Evolutionary conservation across 1,140 invertebrate species (phyloP).

Genomic region (Theocolax elegans): DNA sequence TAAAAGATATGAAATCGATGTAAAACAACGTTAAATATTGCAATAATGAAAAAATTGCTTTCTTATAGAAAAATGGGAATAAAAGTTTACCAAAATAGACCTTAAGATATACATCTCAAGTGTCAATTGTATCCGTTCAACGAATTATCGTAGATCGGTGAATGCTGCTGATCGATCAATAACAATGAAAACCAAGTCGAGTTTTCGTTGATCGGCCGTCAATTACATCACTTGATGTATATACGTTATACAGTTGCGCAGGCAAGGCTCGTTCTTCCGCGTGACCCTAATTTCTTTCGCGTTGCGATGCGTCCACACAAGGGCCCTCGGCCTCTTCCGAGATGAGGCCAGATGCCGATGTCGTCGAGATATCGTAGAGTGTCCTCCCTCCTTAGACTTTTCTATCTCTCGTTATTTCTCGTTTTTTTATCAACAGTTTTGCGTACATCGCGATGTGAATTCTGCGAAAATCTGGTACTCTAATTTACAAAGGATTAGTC

Average conservation of each 20-base stretch:
- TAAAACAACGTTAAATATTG: too few species aligned
- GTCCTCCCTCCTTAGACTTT: not conserved
- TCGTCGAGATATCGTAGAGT: not conserved
- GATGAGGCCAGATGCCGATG: constrained; percentile 10
- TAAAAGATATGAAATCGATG: too few species aligned
- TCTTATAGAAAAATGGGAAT: too few species aligned
- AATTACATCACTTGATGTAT: too few species aligned
- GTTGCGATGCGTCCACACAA: not conserved
- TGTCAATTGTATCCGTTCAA: too few species aligned
- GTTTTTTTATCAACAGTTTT: too few species aligned
- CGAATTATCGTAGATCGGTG: too few species aligned
- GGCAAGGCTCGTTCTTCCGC: not conserved
- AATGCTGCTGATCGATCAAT: not conserved
- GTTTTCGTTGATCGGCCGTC: too few species aligned
- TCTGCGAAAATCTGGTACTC: constrained; percentile 5
- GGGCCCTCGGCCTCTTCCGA: not conserved
- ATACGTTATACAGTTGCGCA: not conserved
- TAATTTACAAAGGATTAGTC: too few species aligned
- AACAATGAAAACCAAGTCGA: not conserved
- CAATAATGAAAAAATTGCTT: too few species aligned
- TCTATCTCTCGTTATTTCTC: not conserved
- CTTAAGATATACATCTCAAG: too few species aligned
- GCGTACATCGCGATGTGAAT: not conserved
- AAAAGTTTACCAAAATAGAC: too few species aligned
- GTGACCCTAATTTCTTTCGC: constrained; percentile 39